Evolutionary conservation across 2,888 invertebrate genomes (phyloP).

Genomic region (Oithona nana): DNA sequence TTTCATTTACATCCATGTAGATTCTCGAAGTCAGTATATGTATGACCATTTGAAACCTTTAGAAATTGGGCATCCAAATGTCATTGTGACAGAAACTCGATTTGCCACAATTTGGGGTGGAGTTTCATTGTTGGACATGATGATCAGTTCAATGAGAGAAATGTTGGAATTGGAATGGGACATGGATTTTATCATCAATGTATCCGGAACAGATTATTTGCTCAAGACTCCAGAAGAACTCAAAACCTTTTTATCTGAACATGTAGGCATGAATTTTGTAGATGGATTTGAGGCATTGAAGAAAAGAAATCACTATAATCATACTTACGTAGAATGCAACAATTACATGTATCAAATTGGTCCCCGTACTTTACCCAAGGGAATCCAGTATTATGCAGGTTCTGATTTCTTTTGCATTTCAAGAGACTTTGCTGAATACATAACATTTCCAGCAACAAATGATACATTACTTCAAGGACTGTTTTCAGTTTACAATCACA

Average conservation of each 20-base stretch:
- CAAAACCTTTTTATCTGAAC: conserved; percentile 58
- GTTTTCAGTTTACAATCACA: conserved; percentile 56
- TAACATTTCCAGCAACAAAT: conserved; percentile 38
- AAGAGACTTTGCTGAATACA: conserved; percentile 62
- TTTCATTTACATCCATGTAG: conserved; percentile 91
- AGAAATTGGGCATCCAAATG: conserved; percentile 48
- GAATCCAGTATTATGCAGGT: conserved; percentile 52
- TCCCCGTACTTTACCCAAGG: conserved; percentile 35
- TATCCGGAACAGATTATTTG: conserved; percentile 92
- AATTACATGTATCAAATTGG: conserved; percentile 83
- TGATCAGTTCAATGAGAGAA: conserved; percentile 62
- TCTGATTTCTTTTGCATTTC: conserved; percentile 94
- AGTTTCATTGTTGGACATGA: conserved; percentile 73
- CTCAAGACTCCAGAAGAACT: conserved; percentile 59
- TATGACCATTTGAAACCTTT: conserved; percentile 55
- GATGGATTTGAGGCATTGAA: conserved; percentile 89
- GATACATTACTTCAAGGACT: conserved; percentile 48
- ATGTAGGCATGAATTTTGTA: conserved; percentile 75
- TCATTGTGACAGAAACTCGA: conserved; percentile 53
- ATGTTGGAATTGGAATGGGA: conserved; percentile 42
- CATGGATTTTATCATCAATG: conserved; percentile 90
- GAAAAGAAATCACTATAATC: conserved; percentile 87
- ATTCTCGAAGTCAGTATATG: conserved; percentile 80
- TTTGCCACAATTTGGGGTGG: conserved; percentile 97
- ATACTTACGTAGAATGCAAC: conserved; percentile 92